These are phyloP conservation scores for Synergus itoensis DNA, from an alignment of 2,888 invertebrate species.

Conservation along the genomic window DNA sequence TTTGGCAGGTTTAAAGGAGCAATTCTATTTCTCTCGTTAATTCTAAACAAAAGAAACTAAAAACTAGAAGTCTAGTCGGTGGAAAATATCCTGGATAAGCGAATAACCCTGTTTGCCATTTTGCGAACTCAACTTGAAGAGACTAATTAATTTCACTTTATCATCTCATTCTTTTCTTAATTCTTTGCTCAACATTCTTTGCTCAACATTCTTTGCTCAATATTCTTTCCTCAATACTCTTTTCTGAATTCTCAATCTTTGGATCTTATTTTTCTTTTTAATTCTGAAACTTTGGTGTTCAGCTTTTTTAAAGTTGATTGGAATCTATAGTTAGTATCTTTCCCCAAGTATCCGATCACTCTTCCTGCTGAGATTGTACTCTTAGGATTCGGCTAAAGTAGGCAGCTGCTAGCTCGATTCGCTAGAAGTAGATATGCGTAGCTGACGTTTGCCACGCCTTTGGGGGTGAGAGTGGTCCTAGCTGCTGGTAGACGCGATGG, in stretches of 20 bases:
- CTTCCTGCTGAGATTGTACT: constrained; percentile 66
- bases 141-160: neutral
- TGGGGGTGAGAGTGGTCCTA: constrained; percentile 86
- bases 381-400: constrained; percentile 71
- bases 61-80: constrained; percentile 1
- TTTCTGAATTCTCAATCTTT: neutral
- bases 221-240: neutral
- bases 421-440: constrained; percentile 75
- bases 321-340: constrained; percentile 25
- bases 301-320: neutral
- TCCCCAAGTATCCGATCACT: constrained; percentile 56
- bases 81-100: constrained; percentile 46
- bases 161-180: neutral
- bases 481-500: constrained; percentile 95
- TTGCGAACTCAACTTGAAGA: constrained; percentile 34
- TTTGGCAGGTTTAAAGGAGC: constrained; percentile 21
- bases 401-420: constrained; percentile 76
- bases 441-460: constrained; percentile 75
- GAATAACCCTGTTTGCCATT: constrained; percentile 40
- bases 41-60: constrained; percentile 41
- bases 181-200: neutral
- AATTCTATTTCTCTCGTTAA: constrained; percentile 23
- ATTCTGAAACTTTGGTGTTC: neutral
- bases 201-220: neutral
- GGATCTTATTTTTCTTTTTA: neutral